These are phyloP conservation scores for Amorpha juglandis DNA, from an alignment of 2,888 invertebrate species.

Conservation along the genomic window DNA sequence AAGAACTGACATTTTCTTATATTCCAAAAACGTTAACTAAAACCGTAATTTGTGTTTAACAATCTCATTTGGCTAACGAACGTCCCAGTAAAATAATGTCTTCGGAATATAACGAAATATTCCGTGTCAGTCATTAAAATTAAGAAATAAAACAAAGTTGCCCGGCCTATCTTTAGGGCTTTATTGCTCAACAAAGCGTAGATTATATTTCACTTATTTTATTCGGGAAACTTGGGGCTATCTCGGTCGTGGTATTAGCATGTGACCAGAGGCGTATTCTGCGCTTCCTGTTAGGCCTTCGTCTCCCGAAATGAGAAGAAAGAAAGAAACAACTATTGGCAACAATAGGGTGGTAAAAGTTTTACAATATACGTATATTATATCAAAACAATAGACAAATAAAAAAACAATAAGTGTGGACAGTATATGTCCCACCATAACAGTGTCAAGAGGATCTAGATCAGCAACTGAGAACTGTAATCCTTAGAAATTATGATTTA, in stretches of 20 bases:
- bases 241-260: constrained; percentile 27
- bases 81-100: constrained; percentile 7
- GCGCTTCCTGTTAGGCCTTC: neutral
- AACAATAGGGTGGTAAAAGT: no score
- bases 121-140: constrained; percentile 31
- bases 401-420: no score
- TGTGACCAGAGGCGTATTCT: constrained; percentile 21
- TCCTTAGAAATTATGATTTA: neutral
- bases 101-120: constrained; percentile 9
- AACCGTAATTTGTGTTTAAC: constrained; percentile 19
- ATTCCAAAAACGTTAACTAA: constrained; percentile 3
- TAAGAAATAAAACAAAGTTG: constrained; percentile 35
- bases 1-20: constrained; percentile 4
- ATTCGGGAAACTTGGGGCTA: constrained; percentile 32
- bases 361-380: no score
- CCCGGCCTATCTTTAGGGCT: constrained; percentile 32
- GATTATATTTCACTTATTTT: constrained; percentile 41
- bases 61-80: constrained; percentile 13
- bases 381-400: no score
- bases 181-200: constrained; percentile 36
- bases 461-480: no score
- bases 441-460: no score
- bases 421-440: no score
- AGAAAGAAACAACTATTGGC: no score
- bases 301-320: constrained; percentile 5